phyloP scores from a whole-genome alignment of 2,113 vertebrate species.

The Excalfactoria chinensis region DNA sequence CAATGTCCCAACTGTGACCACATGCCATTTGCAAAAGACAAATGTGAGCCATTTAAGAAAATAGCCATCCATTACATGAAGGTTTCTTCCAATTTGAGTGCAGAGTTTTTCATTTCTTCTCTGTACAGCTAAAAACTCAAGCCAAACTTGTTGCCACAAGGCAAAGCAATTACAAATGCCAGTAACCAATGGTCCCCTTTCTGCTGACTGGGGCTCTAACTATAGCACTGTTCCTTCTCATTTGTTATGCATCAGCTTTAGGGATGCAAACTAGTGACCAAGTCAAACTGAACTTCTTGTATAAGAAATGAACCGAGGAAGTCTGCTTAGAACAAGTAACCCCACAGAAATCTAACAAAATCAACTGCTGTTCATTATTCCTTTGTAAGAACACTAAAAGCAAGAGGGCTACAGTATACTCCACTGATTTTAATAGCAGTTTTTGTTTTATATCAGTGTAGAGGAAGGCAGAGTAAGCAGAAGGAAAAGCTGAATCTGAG shows the following conservation, averaged over 20 bases:
- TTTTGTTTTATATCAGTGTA: neutral
- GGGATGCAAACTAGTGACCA: neutral
- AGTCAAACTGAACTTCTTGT: neutral
- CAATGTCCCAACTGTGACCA: neutral
- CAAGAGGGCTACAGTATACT: neutral
- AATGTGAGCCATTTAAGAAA: neutral
- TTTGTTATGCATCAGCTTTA: conserved; percentile 35
- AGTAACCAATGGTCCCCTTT: neutral
- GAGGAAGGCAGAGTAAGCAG: neutral
- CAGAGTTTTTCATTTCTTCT: neutral
- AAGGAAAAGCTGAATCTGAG: neutral
- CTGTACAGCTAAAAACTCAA: neutral
- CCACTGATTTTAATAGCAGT: neutral
- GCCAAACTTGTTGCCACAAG: conserved; percentile 31
- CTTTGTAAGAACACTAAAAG: neutral
- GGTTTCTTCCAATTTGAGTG: neutral
- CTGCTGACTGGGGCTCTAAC: conserved; percentile 26
- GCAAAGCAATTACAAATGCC: conserved; percentile 30
- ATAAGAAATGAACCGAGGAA: neutral
- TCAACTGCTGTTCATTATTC: neutral
- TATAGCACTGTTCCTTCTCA: conserved; percentile 34
- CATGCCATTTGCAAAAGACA: neutral
- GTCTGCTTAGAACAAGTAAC: neutral
- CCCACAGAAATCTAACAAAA: neutral
- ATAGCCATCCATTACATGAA: neutral